These are phyloP conservation scores for Cyrtonyx montezumae DNA, from an alignment of 2,113 vertebrate genomes.

Conservation along the genomic window DNA sequence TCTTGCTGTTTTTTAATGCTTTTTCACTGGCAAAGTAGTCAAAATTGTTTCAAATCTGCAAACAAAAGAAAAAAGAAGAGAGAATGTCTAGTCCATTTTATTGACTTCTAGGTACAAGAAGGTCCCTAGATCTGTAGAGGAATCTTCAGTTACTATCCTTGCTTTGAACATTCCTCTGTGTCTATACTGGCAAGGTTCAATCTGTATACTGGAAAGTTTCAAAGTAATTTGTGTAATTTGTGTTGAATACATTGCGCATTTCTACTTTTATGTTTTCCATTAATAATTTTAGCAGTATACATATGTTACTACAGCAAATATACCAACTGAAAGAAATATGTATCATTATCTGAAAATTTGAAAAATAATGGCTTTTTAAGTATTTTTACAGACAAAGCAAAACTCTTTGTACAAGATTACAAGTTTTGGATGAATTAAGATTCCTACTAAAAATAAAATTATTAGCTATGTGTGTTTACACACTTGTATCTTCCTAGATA, in stretches of 20 bases:
- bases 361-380: neutral
- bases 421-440: neutral
- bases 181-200: neutral
- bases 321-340: too few relatives aligned
- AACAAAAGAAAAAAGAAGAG: neutral
- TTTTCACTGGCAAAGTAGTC: neutral
- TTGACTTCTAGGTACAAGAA: neutral
- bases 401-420: neutral
- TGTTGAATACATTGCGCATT: neutral
- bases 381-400: neutral
- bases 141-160: neutral
- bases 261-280: neutral
- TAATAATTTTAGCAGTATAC: neutral
- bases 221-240: neutral
- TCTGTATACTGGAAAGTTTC: neutral
- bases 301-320: neutral
- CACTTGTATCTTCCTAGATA: neutral
- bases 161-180: rapidly evolving
- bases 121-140: neutral
- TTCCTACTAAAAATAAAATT: neutral
- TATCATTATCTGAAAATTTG: neutral
- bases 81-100: neutral
- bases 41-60: neutral
- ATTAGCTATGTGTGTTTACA: neutral
- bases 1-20: rapidly evolving